Conservation (phyloP, 1,140 invertebrate genomes). For the Apis cerana region DNA sequence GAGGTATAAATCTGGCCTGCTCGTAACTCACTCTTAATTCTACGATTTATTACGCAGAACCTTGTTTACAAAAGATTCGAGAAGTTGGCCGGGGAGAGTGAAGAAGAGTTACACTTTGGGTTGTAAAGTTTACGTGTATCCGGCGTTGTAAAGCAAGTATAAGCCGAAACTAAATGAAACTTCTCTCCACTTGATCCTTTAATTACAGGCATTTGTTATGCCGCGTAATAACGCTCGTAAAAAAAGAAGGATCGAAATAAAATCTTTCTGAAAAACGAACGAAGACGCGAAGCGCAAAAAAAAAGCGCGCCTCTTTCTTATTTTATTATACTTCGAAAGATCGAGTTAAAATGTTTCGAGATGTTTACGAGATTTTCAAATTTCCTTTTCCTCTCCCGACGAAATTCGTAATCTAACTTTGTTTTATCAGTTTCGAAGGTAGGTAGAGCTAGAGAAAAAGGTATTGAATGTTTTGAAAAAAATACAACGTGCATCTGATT, state of each 20-base stretch:
- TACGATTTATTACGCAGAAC: not conserved
- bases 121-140: conserved; percentile 11
- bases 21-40: conserved; percentile 11
- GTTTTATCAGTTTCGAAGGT: too few relatives aligned
- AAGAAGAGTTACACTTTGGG: not conserved
- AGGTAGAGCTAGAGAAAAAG: too few relatives aligned
- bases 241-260: not conserved
- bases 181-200: conserved; percentile 2
- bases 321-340: too few relatives aligned
- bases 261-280: not conserved
- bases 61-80: not conserved
- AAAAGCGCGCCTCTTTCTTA: too few relatives aligned
- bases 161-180: not conserved
- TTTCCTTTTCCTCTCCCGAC: too few relatives aligned
- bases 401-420: too few relatives aligned
- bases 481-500: too few relatives aligned
- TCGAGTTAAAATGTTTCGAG: too few relatives aligned
- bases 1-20: not conserved
- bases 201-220: conserved; percentile 12
- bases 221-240: not conserved
- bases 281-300: not conserved
- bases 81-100: not conserved
- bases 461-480: not conserved
- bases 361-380: too few relatives aligned
- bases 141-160: not conserved